Conservation (phyloP, 2,113 vertebrate species). For the Eublepharis macularius region DNA sequence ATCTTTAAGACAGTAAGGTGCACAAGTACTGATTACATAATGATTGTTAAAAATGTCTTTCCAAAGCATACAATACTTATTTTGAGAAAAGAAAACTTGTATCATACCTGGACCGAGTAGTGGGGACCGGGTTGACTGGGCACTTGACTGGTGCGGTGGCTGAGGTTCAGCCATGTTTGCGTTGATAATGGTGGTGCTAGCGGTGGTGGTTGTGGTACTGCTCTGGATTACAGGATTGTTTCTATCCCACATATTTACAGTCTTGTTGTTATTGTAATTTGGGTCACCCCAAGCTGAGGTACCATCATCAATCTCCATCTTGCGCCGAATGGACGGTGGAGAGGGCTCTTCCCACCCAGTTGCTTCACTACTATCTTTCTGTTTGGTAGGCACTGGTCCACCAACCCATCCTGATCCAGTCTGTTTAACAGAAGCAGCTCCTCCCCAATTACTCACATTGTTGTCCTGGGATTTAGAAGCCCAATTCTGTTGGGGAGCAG, state of each 20-base stretch:
- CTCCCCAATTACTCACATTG: conserved; percentile 89
- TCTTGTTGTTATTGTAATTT: conserved; percentile 85
- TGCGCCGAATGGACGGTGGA: conserved; percentile 93
- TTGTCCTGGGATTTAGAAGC: conserved; percentile 88
- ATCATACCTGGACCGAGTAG: conserved; percentile 88
- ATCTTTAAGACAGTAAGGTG: not conserved
- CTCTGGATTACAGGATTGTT: conserved; percentile 88
- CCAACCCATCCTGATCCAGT: conserved; percentile 84
- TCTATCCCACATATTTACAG: conserved; percentile 98
- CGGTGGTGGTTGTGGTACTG: conserved; percentile 78
- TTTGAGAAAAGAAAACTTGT: not conserved
- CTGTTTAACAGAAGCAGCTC: conserved; percentile 92
- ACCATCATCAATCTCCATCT: conserved; percentile 99
- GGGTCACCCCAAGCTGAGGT: conserved; percentile 99
- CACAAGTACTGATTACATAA: not conserved
- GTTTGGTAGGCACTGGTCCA: conserved; percentile 80
- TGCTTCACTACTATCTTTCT: conserved; percentile 86
- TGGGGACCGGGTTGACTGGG: conserved; percentile 85
- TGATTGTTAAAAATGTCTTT: not conserved
- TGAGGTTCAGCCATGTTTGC: conserved; percentile 81
- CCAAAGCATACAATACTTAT: not conserved
- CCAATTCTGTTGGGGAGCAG: conserved; percentile 87
- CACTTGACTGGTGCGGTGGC: conserved; percentile 81
- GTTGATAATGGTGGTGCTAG: conserved; percentile 80
- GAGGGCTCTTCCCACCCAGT: conserved; percentile 98